A percentile compares a stretch with the other conserved stretches of the same genome.
Evolutionary conservation across 2,797 vertebrate species (phyloP).

Genomic region (Smutsia temminckii): DNA sequence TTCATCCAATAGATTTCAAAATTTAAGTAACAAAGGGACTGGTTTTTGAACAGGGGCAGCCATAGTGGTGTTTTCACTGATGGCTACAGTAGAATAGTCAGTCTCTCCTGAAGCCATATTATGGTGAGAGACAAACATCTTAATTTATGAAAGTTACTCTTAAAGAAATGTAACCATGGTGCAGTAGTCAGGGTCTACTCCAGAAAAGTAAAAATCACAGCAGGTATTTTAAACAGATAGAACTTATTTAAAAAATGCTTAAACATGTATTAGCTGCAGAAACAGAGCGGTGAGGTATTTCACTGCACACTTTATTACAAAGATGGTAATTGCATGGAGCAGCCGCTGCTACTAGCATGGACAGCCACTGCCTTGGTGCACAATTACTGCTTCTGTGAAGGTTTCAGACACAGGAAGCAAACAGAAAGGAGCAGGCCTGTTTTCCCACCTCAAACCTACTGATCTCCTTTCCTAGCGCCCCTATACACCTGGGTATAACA

Average conservation of each 20-base stretch:
- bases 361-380: background rate
- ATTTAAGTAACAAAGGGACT: background rate
- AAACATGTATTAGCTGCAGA: background rate
- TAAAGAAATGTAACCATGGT: background rate
- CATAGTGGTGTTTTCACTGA: background rate
- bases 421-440: background rate
- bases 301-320: background rate
- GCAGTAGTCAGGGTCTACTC: background rate
- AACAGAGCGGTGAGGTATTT: background rate
- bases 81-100: background rate
- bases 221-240: background rate
- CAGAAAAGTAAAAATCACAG: background rate
- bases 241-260: background rate
- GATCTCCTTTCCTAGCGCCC: too few relatives aligned
- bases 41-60: background rate
- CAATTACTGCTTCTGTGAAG: background rate
- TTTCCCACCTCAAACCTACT: background rate
- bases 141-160: background rate
- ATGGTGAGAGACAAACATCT: background rate
- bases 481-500: rapidly evolving
- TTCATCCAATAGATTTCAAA: background rate
- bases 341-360: background rate
- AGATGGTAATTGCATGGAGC: background rate
- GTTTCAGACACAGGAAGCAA: background rate
- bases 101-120: background rate